Evolutionary conservation across 2,888 invertebrate genomes (phyloP), one percentile per base, ranked within the genome.

Genomic region (Pilophorus perplexus): DNA sequence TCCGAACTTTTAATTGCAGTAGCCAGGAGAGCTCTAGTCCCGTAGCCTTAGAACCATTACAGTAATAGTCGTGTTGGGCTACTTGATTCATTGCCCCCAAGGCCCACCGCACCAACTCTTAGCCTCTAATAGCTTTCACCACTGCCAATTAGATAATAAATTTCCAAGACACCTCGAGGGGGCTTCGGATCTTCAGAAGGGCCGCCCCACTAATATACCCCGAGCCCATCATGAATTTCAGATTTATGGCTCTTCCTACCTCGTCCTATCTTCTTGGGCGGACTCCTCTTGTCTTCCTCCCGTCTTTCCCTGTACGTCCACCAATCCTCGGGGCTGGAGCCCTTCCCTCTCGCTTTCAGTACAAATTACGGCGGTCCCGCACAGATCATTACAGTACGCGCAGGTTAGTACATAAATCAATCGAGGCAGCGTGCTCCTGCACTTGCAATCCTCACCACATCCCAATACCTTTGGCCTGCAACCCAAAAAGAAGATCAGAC

Each of bases 91-190:
- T 65, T 65, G 65, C 65, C 55, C 65, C 55, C 42, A 25, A 55
- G 66, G 68, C 68, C 60, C 54, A 60, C 69, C 38, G 62, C 66
- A 64, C 68, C 68, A 62, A 64, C 66, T 57, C 62, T 67, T 62
- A 48, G 62, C 64, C 66, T 64, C 70, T 73, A 73, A 73, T 73
- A 73, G 72, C 74, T 74, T 74, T 74, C 74, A 74, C 73, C 74
- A 74, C 74, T 68, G 72, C 71, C 73, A 73, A 74, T 74, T 74
- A 74, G 71, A 71, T 72, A 72, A 73, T 74, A 74, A 74, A 74
- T 74, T 72, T 73, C 68, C 70, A 65, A 70, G 71, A 70, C 72
- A 71, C 72, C 72, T 71, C 64, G 67, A 55, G 66, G 42, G 62
- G 50, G 55, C 46, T 22, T 38, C 46, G 48, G 57, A 54, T 60